phyloP scores from a whole-genome alignment of 2,113 vertebrate genomes.

The Chelonoidis abingdonii region DNA sequence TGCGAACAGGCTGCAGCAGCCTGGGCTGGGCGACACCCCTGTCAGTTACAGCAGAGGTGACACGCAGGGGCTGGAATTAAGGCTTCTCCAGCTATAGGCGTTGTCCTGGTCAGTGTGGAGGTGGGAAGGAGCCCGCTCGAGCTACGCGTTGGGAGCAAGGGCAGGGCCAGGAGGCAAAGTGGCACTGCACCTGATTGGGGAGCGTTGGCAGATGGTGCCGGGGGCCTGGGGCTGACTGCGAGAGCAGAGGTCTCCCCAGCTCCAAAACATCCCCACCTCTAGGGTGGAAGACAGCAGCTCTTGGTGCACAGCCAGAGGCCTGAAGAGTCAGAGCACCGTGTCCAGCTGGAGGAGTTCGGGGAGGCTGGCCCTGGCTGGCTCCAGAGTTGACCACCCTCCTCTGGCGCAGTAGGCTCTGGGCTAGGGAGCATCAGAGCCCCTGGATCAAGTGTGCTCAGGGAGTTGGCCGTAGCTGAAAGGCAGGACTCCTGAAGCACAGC shows the following conservation, averaged over 20 bases:
- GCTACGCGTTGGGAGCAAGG: no score
- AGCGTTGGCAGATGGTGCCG: neutral
- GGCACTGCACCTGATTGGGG: neutral
- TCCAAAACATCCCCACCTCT: neutral
- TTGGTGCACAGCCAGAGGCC: neutral
- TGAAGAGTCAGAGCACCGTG: no score
- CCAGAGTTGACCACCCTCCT: neutral
- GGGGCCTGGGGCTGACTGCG: no score
- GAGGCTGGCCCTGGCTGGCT: neutral
- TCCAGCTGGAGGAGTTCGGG: neutral
- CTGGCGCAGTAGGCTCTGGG: neutral
- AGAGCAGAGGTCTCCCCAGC: no score
- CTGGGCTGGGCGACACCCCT: no score
- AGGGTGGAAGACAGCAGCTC: no score
- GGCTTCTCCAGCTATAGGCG: fast-evolving
- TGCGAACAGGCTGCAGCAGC: no score
- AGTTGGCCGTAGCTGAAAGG: neutral
- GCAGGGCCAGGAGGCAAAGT: neutral
- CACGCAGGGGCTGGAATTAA: no score
- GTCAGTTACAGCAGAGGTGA: no score
- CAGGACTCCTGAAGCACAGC: no score
- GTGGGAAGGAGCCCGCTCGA: slow-evolving; percentile 18
- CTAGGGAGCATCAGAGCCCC: neutral
- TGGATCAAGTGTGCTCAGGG: neutral
- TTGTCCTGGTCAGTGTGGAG: neutral